A percentile compares a stretch with the other conserved stretches of the same genome.
These are phyloP conservation scores for Pseudochirops corinnae DNA, from an alignment of 2,797 vertebrate species.

Conservation along the genomic window DNA sequence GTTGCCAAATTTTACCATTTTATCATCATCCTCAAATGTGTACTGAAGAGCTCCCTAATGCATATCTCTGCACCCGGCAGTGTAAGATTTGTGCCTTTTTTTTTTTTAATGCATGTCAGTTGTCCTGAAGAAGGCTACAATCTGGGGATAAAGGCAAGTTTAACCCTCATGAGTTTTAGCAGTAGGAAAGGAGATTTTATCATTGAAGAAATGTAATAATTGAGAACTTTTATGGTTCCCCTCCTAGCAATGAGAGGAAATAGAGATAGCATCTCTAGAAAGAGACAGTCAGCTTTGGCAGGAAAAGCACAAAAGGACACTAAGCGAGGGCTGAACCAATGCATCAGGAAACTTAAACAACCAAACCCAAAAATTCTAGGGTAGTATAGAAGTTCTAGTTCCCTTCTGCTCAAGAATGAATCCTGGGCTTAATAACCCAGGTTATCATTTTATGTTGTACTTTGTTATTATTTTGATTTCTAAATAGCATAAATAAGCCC, in stretches of 20 bases:
- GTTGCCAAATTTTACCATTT: neutral
- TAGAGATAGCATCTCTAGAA: neutral
- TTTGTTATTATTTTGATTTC: neutral
- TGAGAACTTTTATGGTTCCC: neutral
- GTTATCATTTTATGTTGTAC: neutral
- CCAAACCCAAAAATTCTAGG: neutral
- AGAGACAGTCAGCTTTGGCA: neutral
- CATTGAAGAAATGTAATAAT: neutral
- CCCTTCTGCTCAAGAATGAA: neutral
- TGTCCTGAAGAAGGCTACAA: conserved; percentile 10
- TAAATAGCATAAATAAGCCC: neutral
- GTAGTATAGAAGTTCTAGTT: neutral
- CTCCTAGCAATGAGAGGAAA: neutral
- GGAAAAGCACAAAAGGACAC: neutral
- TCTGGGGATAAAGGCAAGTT: neutral
- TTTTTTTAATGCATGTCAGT: conserved; percentile 14
- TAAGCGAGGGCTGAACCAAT: neutral
- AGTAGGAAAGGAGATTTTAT: neutral
- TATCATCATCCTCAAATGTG: conserved; percentile 42
- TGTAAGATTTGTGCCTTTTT: neutral
- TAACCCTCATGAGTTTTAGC: neutral
- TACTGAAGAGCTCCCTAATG: conserved; percentile 23
- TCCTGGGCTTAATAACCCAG: neutral
- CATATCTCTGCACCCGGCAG: neutral
- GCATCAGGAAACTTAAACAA: neutral